phyloP scores from a whole-genome alignment of 2,113 vertebrate species.

The Erythrolamprus reginae region DNA sequence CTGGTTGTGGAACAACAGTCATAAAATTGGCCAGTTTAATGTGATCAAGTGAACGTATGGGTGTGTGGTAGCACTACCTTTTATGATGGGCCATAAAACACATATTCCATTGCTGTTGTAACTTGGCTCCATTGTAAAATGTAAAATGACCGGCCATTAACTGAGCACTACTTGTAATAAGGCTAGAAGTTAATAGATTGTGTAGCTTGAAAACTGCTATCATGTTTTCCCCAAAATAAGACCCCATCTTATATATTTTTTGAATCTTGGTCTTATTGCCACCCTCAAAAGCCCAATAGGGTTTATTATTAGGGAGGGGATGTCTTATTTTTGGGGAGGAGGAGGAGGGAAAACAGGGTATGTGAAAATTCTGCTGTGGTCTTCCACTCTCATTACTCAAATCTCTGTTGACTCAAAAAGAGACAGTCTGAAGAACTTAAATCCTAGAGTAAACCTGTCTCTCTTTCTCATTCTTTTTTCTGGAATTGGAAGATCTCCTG shows the following conservation, averaged over 20 bases:
- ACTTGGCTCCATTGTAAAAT: neutral
- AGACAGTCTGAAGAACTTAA: neutral
- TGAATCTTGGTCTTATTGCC: too few relatives aligned
- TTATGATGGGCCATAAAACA: neutral
- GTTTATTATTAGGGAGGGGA: too few relatives aligned
- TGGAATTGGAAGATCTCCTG: neutral
- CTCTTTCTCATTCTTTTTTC: neutral
- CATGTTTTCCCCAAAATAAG: too few relatives aligned
- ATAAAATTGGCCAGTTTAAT: neutral
- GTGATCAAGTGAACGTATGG: neutral
- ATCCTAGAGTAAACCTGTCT: neutral
- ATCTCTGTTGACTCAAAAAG: neutral
- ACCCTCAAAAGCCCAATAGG: too few relatives aligned
- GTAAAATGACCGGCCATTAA: neutral
- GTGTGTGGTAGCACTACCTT: neutral
- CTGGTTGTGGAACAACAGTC: neutral
- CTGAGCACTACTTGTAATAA: neutral
- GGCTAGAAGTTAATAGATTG: neutral
- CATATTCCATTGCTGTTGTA: neutral
- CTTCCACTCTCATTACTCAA: neutral
- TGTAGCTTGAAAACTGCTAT: neutral
- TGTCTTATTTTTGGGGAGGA: too few relatives aligned
- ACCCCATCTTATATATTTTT: too few relatives aligned
- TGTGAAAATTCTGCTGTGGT: neutral
- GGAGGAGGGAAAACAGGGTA: too few relatives aligned